Evolutionary conservation across 2,797 vertebrate species (phyloP), one percentile per base, ranked within the genome.

Genomic region (Paedocypris micromegethes): DNA sequence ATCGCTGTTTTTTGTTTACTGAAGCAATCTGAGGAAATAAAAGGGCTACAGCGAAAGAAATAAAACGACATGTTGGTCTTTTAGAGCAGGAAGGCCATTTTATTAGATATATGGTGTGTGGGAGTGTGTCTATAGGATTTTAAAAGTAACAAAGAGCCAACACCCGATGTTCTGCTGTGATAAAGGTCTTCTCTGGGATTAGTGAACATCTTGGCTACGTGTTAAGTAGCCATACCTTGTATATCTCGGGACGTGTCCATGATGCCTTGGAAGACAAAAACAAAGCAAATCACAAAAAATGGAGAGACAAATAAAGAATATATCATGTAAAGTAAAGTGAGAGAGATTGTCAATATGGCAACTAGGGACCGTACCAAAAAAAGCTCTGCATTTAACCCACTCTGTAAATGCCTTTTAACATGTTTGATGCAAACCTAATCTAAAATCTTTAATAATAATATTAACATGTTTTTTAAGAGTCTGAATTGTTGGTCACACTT

Each of bases 161-260:
- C 83, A 82, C 78, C 77, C 80, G 64, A 79, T 78, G 80, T 78
- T 87, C 78, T 82, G 78, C 78, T 54, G 52, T 72, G 61, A 66
- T 64, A 76, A 52, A 9, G 56, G 67, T 59, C 63, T 44, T 58
- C 43, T 78, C 80, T 85, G 80, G 42, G 9, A 75, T 79, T 73
- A 77, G 77, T 78, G 64, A 61, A 82, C 82, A 87, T 58, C 81
- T 80, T 81, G 87, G 86, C 92, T 94, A 94, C 84, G 70, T 81
- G 50, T 85, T 87, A 89, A 89, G 86, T 84, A 89, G 90, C 91
- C 87, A 90, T 99, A 99, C 97, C 97, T 99, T 93, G 83, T 96
- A 93, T 84, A 90, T 95, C 90, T 96, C 93, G 81, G 94, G 93
- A 84, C 95, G 93, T 82, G 96, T 99, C 97, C 97, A 99, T 74